Conservation (phyloP, 2,797 vertebrate genomes). For the Cygnus olor region DNA sequence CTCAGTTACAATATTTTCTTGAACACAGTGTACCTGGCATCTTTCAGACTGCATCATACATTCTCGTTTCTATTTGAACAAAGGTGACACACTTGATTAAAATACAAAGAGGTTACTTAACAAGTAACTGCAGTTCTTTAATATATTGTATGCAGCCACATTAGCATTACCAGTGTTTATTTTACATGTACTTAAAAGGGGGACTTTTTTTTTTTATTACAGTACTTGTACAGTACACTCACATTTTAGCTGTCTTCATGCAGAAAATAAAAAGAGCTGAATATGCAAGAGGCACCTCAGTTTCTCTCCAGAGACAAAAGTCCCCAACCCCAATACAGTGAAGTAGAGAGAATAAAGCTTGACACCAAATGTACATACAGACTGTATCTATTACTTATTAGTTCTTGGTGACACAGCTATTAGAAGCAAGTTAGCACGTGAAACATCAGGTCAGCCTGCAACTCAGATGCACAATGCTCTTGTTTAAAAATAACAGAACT, state of each 20-base stretch:
- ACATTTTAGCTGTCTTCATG: background rate
- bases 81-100: background rate
- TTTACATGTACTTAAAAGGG: background rate
- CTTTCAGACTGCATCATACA: background rate
- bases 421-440: background rate
- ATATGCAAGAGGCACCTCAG: background rate
- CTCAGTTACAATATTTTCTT: background rate
- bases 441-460: background rate
- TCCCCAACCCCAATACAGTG: background rate
- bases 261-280: background rate
- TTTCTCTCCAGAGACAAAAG: background rate
- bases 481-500: background rate
- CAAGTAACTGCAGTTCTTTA: background rate
- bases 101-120: background rate
- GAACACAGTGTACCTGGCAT: background rate
- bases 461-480: background rate
- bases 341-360: background rate
- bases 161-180: background rate
- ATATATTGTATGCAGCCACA: background rate
- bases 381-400: background rate
- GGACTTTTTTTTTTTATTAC: background rate
- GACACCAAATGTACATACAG: background rate
- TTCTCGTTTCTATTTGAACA: background rate
- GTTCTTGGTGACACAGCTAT: background rate
- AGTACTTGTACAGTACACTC: background rate